Base-by-base conservation (phyloP, 2,797 vertebrate species). In the Sebastes minor region DNA sequence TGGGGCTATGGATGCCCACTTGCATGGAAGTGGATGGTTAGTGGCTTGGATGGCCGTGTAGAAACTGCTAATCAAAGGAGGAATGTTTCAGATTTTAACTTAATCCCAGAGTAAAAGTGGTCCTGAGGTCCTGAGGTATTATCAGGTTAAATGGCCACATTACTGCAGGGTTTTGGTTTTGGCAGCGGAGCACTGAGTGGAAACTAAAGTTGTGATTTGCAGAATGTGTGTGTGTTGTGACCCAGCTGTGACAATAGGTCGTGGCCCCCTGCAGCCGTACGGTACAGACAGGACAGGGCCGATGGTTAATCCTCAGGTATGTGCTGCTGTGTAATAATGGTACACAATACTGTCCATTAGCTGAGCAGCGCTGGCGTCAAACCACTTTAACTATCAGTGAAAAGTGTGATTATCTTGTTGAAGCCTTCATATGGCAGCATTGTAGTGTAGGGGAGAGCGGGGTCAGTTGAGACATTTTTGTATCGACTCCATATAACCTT, bases 251-350 rank as follows among this genome's bases (percentile, higher is more conserved):
- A 92, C 86, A 91, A 92, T 89, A 86, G 87, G 87, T 61, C 2
- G 69, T 71, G 88, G 87, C 90, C 92, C 89, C 89, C 90, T 67
- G 83, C 83, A 80, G 91, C 89, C 86, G 85, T 69, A 76, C 63
- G 74, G 73, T 82, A 80, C 89, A 84, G 87, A 85, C 84, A 66
- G 90, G 78, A 88, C 87, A 83, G 89, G 84, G 90, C 86, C 89
- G 25, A 32, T n/a, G 49, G 81, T 79, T 94, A 93, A 95, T 95
- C 93, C 92, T 68, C 84, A 90, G 93, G 92, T 90, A 94, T 95
- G 92, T 91, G 91, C 91, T 91, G 87, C 87, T 92, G 88, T 89
- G 88, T 91, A 91, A 88, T 79, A 76, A 89, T 74, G 78, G 61
- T 87, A 70, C 87, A 91, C 87, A 90, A 86, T 83, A 27, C 88